Evolutionary conservation across 2,797 vertebrate species (phyloP).

Genomic region (Pseudotriccus pelzelni): DNA sequence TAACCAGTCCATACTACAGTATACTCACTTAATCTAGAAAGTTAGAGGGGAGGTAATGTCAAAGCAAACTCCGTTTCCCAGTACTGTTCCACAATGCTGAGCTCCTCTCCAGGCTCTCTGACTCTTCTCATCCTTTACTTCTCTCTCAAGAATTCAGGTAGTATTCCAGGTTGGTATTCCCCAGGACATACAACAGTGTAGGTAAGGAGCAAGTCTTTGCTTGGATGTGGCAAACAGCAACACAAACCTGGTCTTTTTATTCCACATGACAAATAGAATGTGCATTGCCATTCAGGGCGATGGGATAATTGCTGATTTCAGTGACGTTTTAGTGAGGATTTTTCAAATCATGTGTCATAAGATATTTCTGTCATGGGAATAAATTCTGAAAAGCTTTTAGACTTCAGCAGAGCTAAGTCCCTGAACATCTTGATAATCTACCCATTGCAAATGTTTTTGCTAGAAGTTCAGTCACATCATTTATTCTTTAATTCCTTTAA

Average conservation of each 20-base stretch:
- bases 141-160: background rate
- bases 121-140: background rate
- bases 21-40: background rate
- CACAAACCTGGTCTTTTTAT: background rate
- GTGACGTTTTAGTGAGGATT: background rate
- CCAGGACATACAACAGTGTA: background rate
- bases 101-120: background rate
- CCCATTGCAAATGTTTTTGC: background rate
- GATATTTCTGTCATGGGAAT: background rate
- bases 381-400: background rate
- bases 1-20: background rate
- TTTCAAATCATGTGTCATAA: background rate
- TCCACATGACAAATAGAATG: background rate
- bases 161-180: background rate
- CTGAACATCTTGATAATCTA: background rate
- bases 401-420: background rate
- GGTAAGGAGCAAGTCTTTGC: background rate
- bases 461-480: background rate
- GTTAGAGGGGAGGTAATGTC: background rate
- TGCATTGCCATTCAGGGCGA: background rate
- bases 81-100: accelerated
- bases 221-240: background rate
- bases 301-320: background rate
- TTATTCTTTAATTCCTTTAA: background rate
- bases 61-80: background rate